These are phyloP conservation scores for Cryptus armator DNA, from an alignment of 2,888 invertebrate genomes.

Conservation along the genomic window DNA sequence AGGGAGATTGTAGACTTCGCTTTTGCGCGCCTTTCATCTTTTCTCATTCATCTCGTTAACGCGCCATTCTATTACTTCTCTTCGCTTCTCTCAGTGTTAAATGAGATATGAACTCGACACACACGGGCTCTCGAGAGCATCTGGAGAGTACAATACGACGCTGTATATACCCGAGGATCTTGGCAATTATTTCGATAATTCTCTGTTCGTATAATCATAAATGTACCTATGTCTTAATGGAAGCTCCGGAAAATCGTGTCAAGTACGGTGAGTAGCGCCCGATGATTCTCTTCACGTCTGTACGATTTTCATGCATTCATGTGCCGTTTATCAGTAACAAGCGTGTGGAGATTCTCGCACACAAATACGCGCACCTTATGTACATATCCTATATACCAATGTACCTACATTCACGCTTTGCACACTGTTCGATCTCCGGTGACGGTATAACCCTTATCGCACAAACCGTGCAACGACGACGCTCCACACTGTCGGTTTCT, in stretches of 20 bases:
- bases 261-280: neutral
- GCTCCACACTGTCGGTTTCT: neutral
- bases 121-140: neutral
- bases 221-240: neutral
- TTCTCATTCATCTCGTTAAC: conserved; percentile 16
- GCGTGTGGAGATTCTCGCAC: conserved; percentile 26
- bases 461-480: conserved; percentile 52
- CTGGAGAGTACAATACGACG: neutral
- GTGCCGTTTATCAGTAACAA: conserved; percentile 49
- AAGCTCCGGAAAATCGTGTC: conserved; percentile 6
- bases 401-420: conserved; percentile 32
- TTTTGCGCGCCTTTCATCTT: conserved; percentile 27
- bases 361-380: neutral
- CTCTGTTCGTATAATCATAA: neutral
- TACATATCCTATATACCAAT: neutral
- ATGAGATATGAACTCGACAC: no score
- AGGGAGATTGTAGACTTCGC: neutral
- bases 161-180: neutral
- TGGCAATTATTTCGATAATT: conserved; percentile 15
- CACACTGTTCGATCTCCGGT: conserved; percentile 58
- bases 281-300: neutral
- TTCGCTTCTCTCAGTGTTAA: no score
- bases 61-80: no score
- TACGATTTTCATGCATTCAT: neutral
- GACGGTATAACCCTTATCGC: conserved; percentile 61